Evolutionary conservation across 1,140 invertebrate species (phyloP).

Genomic region (Ruditapes philippinarum): DNA sequence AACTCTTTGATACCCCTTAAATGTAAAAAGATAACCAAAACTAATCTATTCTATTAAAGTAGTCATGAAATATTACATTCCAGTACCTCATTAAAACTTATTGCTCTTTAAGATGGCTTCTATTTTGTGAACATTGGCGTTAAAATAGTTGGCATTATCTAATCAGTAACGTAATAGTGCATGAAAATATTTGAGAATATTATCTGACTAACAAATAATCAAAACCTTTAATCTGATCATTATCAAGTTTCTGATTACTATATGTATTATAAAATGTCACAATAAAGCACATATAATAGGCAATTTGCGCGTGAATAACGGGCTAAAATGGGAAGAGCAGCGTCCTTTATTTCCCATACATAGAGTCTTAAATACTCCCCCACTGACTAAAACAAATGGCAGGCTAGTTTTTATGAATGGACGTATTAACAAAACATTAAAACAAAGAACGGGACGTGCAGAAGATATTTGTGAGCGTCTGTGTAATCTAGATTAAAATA

Average conservation of each 20-base stretch:
- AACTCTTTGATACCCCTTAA: no score
- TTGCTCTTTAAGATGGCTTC: background rate
- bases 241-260: background rate
- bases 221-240: background rate
- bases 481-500: conserved; percentile 1
- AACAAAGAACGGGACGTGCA: background rate
- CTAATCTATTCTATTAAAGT: no score
- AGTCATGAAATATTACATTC: no score
- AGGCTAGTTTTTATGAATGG: conserved; percentile 16
- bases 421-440: conserved; percentile 22
- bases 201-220: conserved; percentile 10
- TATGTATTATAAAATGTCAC: background rate
- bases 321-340: conserved; percentile 7
- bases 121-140: conserved; percentile 35
- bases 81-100: background rate
- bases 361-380: background rate
- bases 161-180: conserved; percentile 13
- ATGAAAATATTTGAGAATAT: conserved; percentile 23
- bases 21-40: no score
- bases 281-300: conserved; percentile 1
- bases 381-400: conserved; percentile 18
- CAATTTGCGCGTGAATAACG: conserved; percentile 9
- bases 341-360: background rate
- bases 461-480: conserved; percentile 15
- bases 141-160: conserved; percentile 31